Percentiles rank a stretch among this genome's conserved stretches.
Evolutionary conservation across 2,797 vertebrate genomes (phyloP).

Genomic region (Onychomys torridus): DNA sequence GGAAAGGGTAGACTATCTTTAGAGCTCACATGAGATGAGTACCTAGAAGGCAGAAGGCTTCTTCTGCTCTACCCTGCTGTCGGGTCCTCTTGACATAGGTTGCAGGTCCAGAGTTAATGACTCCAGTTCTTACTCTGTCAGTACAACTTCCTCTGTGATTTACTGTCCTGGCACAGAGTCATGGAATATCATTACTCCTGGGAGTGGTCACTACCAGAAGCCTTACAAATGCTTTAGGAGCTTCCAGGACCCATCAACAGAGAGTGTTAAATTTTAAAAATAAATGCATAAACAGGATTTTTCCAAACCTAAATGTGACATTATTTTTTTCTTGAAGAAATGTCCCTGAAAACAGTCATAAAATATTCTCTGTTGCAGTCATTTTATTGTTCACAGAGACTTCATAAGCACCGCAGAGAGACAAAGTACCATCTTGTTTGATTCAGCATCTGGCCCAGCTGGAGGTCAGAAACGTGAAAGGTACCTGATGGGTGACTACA

Average conservation of each 20-base stretch:
- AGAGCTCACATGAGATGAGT: neutral
- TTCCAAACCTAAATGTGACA: conserved; percentile 53
- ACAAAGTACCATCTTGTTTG: neutral
- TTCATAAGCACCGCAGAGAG: neutral
- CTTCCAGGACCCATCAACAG: conserved; percentile 35
- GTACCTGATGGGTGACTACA: neutral
- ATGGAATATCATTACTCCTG: neutral
- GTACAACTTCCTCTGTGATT: conserved; percentile 54
- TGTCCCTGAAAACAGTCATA: neutral
- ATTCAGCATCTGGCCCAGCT: neutral
- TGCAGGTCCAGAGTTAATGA: neutral
- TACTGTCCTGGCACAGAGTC: conserved; percentile 38
- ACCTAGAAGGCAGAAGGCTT: neutral
- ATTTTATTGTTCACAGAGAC: neutral
- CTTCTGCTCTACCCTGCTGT: neutral
- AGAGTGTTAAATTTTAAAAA: conserved; percentile 49
- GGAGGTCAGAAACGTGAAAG: neutral
- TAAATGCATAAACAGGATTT: conserved; percentile 32
- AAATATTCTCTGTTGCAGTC: conserved; percentile 4
- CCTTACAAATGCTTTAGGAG: conserved; percentile 51
- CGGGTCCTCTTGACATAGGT: neutral
- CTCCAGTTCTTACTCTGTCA: neutral
- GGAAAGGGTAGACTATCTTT: conserved; percentile 67
- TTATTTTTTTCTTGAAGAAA: conserved; percentile 54
- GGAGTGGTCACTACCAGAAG: neutral